phyloP scores from a whole-genome alignment of 2,888 invertebrate species.

The Crepidodera aurea region DNA sequence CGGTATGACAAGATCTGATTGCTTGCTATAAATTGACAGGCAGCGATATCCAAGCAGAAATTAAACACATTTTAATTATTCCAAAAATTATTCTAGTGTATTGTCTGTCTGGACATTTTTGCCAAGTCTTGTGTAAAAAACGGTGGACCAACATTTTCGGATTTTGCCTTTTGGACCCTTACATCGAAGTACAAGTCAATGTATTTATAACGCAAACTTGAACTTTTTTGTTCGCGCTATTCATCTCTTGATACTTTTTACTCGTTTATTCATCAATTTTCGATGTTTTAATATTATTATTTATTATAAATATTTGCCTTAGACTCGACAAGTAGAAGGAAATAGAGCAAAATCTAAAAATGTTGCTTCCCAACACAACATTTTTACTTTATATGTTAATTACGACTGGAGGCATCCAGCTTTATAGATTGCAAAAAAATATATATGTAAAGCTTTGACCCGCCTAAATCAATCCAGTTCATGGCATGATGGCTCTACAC shows the following conservation, averaged over 20 bases:
- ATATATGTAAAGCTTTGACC: conserved; percentile 58
- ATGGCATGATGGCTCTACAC: conserved; percentile 61
- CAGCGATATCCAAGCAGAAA: conserved; percentile 41
- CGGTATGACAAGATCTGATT: conserved; percentile 59
- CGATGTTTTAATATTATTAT: background rate
- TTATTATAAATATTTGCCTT: conserved; percentile 2
- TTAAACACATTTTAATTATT: conserved; percentile 25
- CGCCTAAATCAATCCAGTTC: conserved; percentile 57
- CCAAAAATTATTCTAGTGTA: conserved; percentile 12
- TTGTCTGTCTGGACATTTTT: conserved; percentile 37
- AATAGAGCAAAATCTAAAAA: conserved; percentile 5
- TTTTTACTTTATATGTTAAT: conserved; percentile 41
- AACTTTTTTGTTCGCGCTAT: background rate
- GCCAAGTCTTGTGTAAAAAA: conserved; percentile 31
- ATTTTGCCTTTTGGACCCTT: background rate
- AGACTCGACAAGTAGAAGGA: background rate
- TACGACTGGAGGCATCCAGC: conserved; percentile 53
- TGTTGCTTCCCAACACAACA: conserved; percentile 7
- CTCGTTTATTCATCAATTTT: background rate
- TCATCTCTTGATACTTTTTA: background rate
- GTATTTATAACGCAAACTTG: background rate
- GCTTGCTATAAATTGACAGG: conserved; percentile 55
- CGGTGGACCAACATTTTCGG: conserved; percentile 21
- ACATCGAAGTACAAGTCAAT: conserved; percentile 7
- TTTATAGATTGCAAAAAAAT: conserved; percentile 56